phyloP scores from a whole-genome alignment of 2,113 vertebrate species.

The Callospermophilus lateralis region DNA sequence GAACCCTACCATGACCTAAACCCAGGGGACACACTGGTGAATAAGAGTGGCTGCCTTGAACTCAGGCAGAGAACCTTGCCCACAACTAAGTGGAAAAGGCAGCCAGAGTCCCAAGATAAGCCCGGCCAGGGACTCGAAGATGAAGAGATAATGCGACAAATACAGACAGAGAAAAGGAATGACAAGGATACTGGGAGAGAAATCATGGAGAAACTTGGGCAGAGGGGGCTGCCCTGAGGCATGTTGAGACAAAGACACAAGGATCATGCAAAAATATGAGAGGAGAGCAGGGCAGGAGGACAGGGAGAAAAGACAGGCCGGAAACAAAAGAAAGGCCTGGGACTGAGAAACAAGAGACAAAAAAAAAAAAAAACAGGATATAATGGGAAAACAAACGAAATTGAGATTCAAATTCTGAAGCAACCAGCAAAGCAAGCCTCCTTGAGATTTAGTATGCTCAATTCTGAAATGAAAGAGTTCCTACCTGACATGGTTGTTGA shows the following conservation, averaged over 20 bases:
- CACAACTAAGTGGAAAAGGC: not conserved
- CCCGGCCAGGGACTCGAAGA: not conserved
- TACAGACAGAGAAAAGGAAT: not conserved
- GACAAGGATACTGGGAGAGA: not conserved
- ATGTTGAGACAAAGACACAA: not conserved
- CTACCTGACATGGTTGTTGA: not conserved
- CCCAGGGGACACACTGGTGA: not conserved
- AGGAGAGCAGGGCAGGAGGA: not conserved
- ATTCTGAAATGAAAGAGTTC: not conserved
- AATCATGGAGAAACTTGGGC: not conserved
- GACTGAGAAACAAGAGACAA: not conserved
- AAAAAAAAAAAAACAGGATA: not conserved
- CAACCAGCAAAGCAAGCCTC: not conserved
- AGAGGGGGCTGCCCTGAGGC: not conserved
- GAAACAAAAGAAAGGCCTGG: not conserved
- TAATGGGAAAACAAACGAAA: not conserved
- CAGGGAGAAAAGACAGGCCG: not conserved
- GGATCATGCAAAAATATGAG: accelerated
- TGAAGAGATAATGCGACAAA: not conserved
- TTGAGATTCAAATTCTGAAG: not conserved
- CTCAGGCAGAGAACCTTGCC: not conserved
- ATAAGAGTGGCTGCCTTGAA: not conserved
- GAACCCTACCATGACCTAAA: not conserved
- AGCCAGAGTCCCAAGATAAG: not conserved
- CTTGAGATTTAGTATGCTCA: not conserved